Evolutionary conservation across 2,797 vertebrate genomes (phyloP), one percentile per base, ranked within the genome.

Genomic region (Scolopax rusticola): DNA sequence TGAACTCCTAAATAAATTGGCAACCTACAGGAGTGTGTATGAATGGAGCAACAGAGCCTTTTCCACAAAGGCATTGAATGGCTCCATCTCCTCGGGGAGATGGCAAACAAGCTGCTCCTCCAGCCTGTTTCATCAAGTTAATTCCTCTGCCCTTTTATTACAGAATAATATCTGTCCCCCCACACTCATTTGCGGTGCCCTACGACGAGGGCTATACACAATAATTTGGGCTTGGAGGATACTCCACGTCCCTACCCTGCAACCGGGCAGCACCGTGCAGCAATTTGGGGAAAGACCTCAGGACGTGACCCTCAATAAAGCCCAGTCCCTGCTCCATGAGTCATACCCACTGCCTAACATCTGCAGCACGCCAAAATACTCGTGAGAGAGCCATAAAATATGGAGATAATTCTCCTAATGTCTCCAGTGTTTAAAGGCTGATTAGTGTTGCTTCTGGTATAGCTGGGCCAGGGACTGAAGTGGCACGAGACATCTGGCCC

Each of bases 341-440:
- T 12, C 48, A 18, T 10, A 50, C 32, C 65, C 53, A 56, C 36
- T 43, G 20, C 20, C 70, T n/a, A 45, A 56, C 64, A 92, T 71
- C 84, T 86, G 83, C 3, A 2, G n/a, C 4, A 30, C 63, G 54
- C 61, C n/a, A 25, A 40, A 76, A 77, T 16, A 80, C 33, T 54
- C 43, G 0, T 11, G 0, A 20, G 54, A 90, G 82, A 8, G 38
- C 28, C 51, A 16, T 38, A 19, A 90, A 96, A 79, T 33, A 36
- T 1, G 24, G 67, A 57, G 40, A 74, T 63, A 33, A 93, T 79
- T 73, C 67, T 79, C 50, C 43, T 89, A 25, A 91, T 84, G 83
- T 33, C 51, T 82, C 63, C 80, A 56, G 94, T 38, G 63, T 75
- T 91, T 79, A 96, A 69, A 88, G 59, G 65, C 83, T 93, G 85